Percentiles rank a stretch among this genome's conserved stretches.
These are phyloP conservation scores for Poecile montanus DNA, from an alignment of 2,797 vertebrate genomes.

Conservation along the genomic window DNA sequence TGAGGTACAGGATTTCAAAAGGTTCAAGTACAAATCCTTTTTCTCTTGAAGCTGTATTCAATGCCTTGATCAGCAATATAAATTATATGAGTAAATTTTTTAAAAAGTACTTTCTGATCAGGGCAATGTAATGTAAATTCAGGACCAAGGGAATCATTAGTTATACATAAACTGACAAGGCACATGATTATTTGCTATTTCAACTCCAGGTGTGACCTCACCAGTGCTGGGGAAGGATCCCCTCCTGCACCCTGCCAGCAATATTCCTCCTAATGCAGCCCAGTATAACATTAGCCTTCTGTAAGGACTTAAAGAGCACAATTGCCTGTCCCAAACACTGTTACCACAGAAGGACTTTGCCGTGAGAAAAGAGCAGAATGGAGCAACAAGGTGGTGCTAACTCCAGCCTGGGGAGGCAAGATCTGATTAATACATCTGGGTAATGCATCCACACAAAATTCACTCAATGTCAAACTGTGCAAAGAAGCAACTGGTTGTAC, in stretches of 20 bases:
- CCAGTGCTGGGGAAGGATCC: background rate
- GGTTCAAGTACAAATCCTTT: background rate
- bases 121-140: background rate
- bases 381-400: accelerated
- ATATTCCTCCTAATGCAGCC: background rate
- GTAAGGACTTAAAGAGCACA: background rate
- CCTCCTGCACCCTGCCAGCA: accelerated
- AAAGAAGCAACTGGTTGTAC: background rate
- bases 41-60: background rate
- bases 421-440: too few relatives aligned
- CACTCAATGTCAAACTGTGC: background rate
- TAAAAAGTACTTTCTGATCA: background rate
- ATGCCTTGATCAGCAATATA: background rate
- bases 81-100: background rate
- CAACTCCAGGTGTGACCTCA: background rate
- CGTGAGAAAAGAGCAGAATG: background rate
- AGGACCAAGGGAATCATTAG: background rate
- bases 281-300: background rate
- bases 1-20: background rate
- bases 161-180: background rate
- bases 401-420: background rate
- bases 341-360: background rate
- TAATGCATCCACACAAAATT: background rate
- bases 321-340: background rate
- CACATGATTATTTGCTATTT: background rate